phyloP scores from a whole-genome alignment of 1,140 invertebrate species.

The Ectropis grisescens region DNA sequence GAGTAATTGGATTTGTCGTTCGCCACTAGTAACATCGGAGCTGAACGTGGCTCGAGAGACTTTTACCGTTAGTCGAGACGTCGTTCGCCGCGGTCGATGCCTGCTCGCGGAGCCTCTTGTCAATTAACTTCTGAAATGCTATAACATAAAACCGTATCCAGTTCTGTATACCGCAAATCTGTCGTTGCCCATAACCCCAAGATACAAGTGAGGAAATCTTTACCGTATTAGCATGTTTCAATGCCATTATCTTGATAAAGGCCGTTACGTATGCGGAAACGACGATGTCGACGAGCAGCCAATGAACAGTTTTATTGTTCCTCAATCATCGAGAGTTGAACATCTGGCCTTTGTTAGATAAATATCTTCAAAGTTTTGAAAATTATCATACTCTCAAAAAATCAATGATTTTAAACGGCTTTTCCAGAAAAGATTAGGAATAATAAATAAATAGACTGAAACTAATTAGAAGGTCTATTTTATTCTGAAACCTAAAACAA shows the following conservation, averaged over 20 bases:
- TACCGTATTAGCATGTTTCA: slow-evolving; percentile 36
- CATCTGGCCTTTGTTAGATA: slow-evolving; percentile 26
- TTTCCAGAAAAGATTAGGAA: too few relatives aligned
- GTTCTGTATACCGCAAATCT: too few relatives aligned
- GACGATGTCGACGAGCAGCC: slow-evolving; percentile 7
- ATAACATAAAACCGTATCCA: too few relatives aligned
- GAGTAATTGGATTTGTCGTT: slow-evolving; percentile 18
- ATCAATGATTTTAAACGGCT: neutral
- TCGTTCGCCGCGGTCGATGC: slow-evolving; percentile 19
- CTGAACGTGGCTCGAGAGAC: slow-evolving; percentile 18
- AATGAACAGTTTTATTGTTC: slow-evolving; percentile 35
- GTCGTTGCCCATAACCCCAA: too few relatives aligned
- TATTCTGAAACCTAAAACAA: slow-evolving; percentile 2
- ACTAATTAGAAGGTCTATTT: too few relatives aligned
- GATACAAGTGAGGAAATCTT: slow-evolving; percentile 32
- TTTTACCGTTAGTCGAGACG: slow-evolving; percentile 32
- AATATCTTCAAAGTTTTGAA: too few relatives aligned
- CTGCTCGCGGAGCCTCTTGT: slow-evolving; percentile 13
- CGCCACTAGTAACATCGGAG: slow-evolving; percentile 6
- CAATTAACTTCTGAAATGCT: slow-evolving; percentile 2
- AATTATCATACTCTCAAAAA: neutral
- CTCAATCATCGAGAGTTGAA: slow-evolving; percentile 26
- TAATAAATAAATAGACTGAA: too few relatives aligned
- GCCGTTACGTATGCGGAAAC: slow-evolving; percentile 51
- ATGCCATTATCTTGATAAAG: slow-evolving; percentile 50